phyloP scores from a whole-genome alignment of 2,888 invertebrate species.

The Hartigia nigra region DNA sequence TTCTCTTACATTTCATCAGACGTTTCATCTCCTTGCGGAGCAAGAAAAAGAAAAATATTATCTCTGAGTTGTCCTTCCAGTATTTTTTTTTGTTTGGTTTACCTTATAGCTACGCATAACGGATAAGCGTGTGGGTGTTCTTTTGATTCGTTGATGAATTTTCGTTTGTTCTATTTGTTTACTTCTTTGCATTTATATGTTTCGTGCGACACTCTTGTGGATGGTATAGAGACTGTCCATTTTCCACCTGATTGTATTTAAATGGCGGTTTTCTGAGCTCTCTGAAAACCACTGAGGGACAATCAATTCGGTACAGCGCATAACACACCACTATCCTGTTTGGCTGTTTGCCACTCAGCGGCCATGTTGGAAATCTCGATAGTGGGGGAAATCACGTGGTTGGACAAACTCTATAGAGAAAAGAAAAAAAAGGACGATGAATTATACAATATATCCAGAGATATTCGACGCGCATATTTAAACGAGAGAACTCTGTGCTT shows the following conservation, averaged over 20 bases:
- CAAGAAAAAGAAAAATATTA: neutral
- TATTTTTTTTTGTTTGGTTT: neutral
- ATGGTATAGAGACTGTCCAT: neutral
- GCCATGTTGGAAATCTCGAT: too few species aligned
- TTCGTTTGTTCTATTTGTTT: neutral
- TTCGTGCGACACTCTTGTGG: neutral
- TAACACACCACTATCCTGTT: too few species aligned
- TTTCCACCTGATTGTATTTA: too few species aligned
- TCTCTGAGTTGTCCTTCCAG: neutral
- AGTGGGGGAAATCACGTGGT: too few species aligned
- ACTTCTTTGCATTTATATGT: neutral
- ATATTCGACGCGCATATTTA: slow-evolving; percentile 1
- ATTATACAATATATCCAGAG: neutral
- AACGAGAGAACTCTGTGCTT: neutral
- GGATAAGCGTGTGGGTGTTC: neutral
- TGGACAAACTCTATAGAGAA: too few species aligned
- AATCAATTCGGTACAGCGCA: too few species aligned
- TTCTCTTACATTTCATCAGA: neutral
- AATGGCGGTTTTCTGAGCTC: too few species aligned
- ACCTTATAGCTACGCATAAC: neutral
- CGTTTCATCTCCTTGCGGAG: neutral
- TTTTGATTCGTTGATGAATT: neutral
- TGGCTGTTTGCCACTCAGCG: too few species aligned
- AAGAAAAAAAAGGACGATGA: neutral
- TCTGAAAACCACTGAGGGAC: too few species aligned